Evolutionary conservation across 2,888 invertebrate species (phyloP), one percentile per base, ranked within the genome.

Genomic region (Microctonus hyperodae): DNA sequence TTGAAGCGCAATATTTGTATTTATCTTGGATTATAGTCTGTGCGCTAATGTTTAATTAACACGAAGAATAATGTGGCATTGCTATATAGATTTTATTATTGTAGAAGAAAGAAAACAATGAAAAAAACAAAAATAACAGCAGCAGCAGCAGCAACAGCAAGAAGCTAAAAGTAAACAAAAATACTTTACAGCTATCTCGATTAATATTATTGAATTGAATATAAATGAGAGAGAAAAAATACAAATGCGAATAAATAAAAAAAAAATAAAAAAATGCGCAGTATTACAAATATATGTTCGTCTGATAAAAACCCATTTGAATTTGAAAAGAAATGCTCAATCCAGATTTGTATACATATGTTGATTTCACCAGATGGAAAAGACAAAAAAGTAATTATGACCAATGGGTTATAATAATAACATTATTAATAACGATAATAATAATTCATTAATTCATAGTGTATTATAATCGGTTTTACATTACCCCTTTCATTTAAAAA

Each of bases 1-100:
- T 73, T 73, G 72, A 75, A 78, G 78, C 78, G 76, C 79, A 81
- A 81, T 81, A 78, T 79, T 80, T 81, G 81, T 81, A 78, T 78
- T 78, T 78, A 77, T 77, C 74, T 67, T 70, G 70, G 69, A 72
- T 68, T 69, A 71, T 65, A 70, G 70, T 71, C 71, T 72, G 69
- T 68, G 66, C 70, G 69, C 68, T 63, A 69, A 67, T 64, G 61
- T 68, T 57, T 61, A 61, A 61, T 57, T 61, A 61, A 61, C 51
- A 61, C 50, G 33, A 51, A 33, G 35, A 48, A 61, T 35, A 28
- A 22, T 23, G 33, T 50, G 48, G 31, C 48, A 61, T 61, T 61
- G 61, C 61, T 55, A 53, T 53, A 53, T 60, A 61, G 50, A 51
- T 61, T 61, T 61, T 61, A 51, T 33, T 61, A 50, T 61, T 44